Percentiles rank a stretch among this genome's conserved stretches.
Conservation (phyloP, 2,113 vertebrate genomes). For the Albula glossodonta region DNA sequence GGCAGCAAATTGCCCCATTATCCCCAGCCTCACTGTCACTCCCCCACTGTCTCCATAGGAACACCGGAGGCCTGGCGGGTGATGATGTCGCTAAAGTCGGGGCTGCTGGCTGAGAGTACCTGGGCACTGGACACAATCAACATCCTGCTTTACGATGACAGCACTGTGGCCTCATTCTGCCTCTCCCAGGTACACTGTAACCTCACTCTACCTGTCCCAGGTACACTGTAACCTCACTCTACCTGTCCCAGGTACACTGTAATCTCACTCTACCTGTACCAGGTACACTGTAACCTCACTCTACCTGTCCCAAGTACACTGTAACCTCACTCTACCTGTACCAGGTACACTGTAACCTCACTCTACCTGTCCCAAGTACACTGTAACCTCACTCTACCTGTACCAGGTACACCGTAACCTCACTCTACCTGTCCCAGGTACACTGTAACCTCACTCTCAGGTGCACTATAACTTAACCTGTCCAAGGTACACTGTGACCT, state of each 20-base stretch:
- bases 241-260: background rate
- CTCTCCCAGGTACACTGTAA: constrained; percentile 84
- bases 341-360: too few relatives aligned
- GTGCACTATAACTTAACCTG: too few relatives aligned
- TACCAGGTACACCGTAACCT: too few relatives aligned
- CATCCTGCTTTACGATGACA: constrained; percentile 95
- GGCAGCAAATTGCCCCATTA: background rate
- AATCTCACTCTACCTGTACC: background rate
- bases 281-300: background rate
- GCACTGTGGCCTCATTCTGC: constrained; percentile 92
- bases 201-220: background rate
- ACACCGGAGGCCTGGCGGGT: constrained; percentile 97
- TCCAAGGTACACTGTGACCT: too few relatives aligned
- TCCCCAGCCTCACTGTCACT: background rate
- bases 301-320: background rate
- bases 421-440: too few relatives aligned
- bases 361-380: too few relatives aligned
- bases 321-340: background rate
- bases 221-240: background rate
- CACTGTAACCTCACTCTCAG: too few relatives aligned
- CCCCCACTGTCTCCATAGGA: constrained; percentile 63
- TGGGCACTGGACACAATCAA: constrained; percentile 99
- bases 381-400: too few relatives aligned
- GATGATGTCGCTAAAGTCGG: constrained; percentile 99
- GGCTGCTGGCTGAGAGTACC: constrained; percentile 95